Evolutionary conservation across 2,888 invertebrate species (phyloP), one percentile per base, ranked within the genome.

Genomic region (Lamellibrachia columna): DNA sequence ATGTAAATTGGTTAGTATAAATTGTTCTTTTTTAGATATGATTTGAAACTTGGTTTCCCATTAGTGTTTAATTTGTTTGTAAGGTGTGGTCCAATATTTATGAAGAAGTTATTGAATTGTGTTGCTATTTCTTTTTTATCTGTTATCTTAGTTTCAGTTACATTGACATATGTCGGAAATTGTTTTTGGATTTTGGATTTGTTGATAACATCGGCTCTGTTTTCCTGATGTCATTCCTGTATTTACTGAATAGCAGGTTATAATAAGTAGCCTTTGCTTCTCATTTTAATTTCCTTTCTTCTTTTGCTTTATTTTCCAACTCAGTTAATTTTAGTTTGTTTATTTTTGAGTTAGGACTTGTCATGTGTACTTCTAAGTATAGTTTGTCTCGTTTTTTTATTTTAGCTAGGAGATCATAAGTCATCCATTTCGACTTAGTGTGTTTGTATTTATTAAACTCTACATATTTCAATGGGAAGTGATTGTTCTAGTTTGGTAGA

Each of bases 61-160:
- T n/a, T 91, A 28, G 22, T 28, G 28, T 53, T 91, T 91, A 15
- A 28, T n/a, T 91, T 53, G 22, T 91, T 91, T n/a, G 91, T 22
- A n/a, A 91, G 91, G 4, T 91, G 28, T n/a, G 22, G 91, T 28
- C 91, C 91, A 91, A 8, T 91, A 91, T n/a, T n/a, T n/a, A n/a
- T n/a, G n/a, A n/a, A n/a, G n/a, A n/a, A n/a, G 28, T 53, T 53
- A 6, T 4, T 15, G 22, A n/a, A 40, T 40, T 40, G 40, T 40
- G 40, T 40, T 40, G 40, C 40, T 40, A 40, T 40, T 40, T 40
- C 40, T 40, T 40, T 91, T 52, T 15, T 91, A 91, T 91, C 22
- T 91, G 91, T 91, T n/a, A 91, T 91, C 53, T 91, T 91, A 28
- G 91, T 91, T n/a, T 91, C 91, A n/a, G 22, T 28, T 91, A 91